Percentiles rank a stretch among this genome's conserved stretches.
Evolutionary conservation across 2,797 vertebrate species (phyloP).

Genomic region (Rhyacichthys aspro): DNA sequence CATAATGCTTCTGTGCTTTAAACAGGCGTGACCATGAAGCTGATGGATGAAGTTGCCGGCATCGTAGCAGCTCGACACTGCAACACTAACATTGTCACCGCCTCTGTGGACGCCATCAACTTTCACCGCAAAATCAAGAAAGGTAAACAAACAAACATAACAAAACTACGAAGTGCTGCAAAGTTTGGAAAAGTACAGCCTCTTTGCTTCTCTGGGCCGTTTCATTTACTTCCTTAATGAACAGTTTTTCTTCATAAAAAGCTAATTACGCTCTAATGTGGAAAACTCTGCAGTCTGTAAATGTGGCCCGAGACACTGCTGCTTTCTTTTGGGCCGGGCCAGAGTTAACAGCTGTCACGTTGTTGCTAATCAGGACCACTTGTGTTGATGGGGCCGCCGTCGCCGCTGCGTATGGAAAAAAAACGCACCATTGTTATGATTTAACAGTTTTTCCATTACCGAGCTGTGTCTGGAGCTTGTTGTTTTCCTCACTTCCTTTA

Average conservation of each 20-base stretch:
- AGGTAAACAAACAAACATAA: conserved; percentile 73
- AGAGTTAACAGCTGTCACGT: conserved; percentile 36
- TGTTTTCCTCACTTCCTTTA: conserved; percentile 18
- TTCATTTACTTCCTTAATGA: conserved; percentile 15
- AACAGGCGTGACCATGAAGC: conserved; percentile 96
- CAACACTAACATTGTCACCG: conserved; percentile 94
- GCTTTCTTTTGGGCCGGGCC: conserved; percentile 28
- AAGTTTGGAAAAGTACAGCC: not conserved
- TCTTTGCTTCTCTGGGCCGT: not conserved
- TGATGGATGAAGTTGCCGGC: conserved; percentile 97
- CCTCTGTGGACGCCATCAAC: conserved; percentile 94
- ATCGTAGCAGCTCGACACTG: conserved; percentile 93
- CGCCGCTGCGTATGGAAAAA: conserved; percentile 43
- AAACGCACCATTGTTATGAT: conserved; percentile 40
- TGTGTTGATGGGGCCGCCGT: conserved; percentile 18
- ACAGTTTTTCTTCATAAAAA: conserved; percentile 16
- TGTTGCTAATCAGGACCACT: conserved; percentile 33
- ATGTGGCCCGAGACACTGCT: conserved; percentile 16
- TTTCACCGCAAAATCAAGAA: conserved; percentile 95
- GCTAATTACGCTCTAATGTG: conserved; percentile 26
- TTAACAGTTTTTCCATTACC: conserved; percentile 44
- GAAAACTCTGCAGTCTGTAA: conserved; percentile 34
- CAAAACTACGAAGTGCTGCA: not conserved
- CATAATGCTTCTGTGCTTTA: conserved; percentile 19
- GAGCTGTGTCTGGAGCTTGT: conserved; percentile 21